These are phyloP conservation scores for Coracias cyanogaster DNA, from an alignment of 2,797 vertebrate genomes.

Conservation along the genomic window DNA sequence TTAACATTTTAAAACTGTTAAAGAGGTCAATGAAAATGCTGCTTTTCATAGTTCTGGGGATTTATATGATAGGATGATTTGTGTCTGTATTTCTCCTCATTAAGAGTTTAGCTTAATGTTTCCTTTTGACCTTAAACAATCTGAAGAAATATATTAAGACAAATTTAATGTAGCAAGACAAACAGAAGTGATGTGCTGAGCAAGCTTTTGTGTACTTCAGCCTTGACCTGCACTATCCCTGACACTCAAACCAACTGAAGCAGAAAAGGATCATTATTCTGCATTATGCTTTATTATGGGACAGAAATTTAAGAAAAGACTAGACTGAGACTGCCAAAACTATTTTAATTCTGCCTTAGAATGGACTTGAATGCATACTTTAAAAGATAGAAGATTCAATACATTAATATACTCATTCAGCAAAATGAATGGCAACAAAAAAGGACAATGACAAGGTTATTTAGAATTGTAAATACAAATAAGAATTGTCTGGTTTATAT, in stretches of 20 bases:
- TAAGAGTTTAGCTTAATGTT: neutral
- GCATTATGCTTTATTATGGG: neutral
- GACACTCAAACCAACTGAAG: neutral
- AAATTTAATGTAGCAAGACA: neutral
- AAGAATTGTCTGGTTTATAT: neutral
- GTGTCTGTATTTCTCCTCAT: neutral
- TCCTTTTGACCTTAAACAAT: neutral
- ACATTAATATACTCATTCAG: neutral
- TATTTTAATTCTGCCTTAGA: neutral
- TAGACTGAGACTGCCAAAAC: neutral
- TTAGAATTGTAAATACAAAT: neutral
- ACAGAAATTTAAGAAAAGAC: neutral
- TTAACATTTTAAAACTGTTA: neutral
- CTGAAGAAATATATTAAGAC: neutral
- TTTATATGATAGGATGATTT: neutral
- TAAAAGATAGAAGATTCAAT: neutral
- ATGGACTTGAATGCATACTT: neutral
- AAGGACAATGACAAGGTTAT: neutral
- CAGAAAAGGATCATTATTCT: neutral
- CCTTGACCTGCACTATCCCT: neutral
- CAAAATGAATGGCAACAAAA: neutral
- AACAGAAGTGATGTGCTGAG: neutral
- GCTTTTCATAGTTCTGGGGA: neutral
- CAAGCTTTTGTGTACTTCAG: slow-evolving; percentile 1
- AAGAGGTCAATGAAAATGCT: neutral